Percentiles rank a stretch among this genome's conserved stretches.
Conservation (phyloP, 2,113 vertebrate species). For the Chloropsis hardwickii region DNA sequence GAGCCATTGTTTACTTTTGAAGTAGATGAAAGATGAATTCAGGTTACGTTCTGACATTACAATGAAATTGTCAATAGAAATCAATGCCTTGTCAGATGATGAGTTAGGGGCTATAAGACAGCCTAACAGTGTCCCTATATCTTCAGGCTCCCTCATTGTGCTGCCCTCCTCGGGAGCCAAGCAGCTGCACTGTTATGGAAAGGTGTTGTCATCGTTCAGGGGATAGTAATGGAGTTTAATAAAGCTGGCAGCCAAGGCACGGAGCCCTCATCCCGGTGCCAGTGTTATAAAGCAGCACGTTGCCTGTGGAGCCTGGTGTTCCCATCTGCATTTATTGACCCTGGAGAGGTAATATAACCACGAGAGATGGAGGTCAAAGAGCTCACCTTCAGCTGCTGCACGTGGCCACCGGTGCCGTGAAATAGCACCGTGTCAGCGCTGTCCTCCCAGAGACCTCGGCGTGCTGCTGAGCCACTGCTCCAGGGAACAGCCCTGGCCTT, state of each 20-base stretch:
- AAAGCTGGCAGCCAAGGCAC: conserved; percentile 30
- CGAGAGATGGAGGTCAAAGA: conserved; percentile 32
- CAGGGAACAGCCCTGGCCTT: neutral
- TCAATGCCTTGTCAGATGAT: conserved; percentile 68
- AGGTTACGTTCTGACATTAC: conserved; percentile 62
- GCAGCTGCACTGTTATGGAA: conserved; percentile 46
- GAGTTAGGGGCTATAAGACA: conserved; percentile 62
- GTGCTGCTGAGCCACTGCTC: neutral
- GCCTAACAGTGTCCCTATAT: conserved; percentile 38
- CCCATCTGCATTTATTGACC: conserved; percentile 46
- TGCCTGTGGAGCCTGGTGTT: neutral
- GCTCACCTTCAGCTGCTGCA: neutral
- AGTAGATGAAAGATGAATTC: conserved; percentile 64
- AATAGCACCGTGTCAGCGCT: neutral
- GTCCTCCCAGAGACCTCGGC: neutral
- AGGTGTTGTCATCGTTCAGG: conserved; percentile 41
- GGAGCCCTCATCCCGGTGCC: neutral
- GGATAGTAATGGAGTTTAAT: conserved; percentile 61
- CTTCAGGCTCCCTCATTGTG: conserved; percentile 47
- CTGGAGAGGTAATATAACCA: conserved; percentile 1
- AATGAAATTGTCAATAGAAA: conserved; percentile 75
- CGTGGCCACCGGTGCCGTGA: neutral
- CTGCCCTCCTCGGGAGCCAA: conserved; percentile 10
- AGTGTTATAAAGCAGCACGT: neutral
- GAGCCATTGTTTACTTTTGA: conserved; percentile 68